These are phyloP conservation scores for Spodoptera litura DNA, from an alignment of 1,140 invertebrate genomes.

Conservation along the genomic window DNA sequence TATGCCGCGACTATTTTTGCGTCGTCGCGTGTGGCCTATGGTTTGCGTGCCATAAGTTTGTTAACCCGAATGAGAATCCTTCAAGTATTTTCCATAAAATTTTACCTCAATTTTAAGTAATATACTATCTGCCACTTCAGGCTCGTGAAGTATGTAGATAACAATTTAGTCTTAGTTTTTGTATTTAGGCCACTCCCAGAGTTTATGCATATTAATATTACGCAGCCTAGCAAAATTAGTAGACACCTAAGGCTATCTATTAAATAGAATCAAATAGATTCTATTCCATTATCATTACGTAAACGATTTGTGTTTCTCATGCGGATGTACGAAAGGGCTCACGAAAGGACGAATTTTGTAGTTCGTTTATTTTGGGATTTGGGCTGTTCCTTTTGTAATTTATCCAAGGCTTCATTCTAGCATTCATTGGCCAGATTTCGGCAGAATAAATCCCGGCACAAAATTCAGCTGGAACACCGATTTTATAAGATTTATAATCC, in stretches of 20 bases:
- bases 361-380: background rate
- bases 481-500: constrained; percentile 10
- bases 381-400: background rate
- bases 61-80: background rate
- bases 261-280: too few species aligned
- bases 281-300: too few species aligned
- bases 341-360: background rate
- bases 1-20: background rate
- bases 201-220: too few species aligned
- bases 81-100: too few species aligned
- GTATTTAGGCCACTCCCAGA: too few species aligned
- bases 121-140: too few species aligned
- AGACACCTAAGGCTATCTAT: too few species aligned
- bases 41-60: background rate
- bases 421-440: background rate
- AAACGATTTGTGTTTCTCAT: background rate
- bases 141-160: too few species aligned
- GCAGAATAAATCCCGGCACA: background rate
- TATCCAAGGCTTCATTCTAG: background rate
- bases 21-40: constrained; percentile 14
- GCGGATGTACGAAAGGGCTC: background rate
- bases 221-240: too few species aligned
- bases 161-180: too few species aligned
- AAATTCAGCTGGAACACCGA: background rate
- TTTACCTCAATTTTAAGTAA: too few species aligned